Evolutionary conservation across 2,888 invertebrate species (phyloP).

Genomic region (Papilio gigon): DNA sequence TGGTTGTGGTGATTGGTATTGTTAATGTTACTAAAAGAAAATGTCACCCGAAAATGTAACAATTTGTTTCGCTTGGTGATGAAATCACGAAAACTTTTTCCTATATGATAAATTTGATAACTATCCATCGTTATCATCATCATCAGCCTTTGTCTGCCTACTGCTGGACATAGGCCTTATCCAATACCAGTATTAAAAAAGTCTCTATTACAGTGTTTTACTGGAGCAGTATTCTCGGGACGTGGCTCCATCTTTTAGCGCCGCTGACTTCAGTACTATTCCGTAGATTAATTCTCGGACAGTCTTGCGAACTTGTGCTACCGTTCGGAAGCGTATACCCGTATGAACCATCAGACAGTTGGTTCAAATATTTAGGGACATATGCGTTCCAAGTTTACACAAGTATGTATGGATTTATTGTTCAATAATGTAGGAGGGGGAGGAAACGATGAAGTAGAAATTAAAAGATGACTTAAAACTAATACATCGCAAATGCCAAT

Average conservation of each 20-base stretch:
- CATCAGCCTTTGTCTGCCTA: too few relatives aligned
- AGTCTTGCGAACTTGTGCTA: conserved; percentile 52
- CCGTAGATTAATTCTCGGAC: conserved; percentile 50
- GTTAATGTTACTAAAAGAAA: too few relatives aligned
- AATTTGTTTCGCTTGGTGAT: too few relatives aligned
- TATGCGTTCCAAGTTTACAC: conserved; percentile 59
- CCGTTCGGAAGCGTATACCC: conserved; percentile 60
- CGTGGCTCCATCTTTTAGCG: conserved; percentile 54
- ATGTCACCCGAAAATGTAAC: too few relatives aligned
- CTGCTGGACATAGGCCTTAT: too few relatives aligned
- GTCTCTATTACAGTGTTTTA: conserved; percentile 54
- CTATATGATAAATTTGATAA: too few relatives aligned
- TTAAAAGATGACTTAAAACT: background rate
- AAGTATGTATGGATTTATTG: conserved; percentile 48
- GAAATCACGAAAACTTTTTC: too few relatives aligned
- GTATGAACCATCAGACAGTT: conserved; percentile 55
- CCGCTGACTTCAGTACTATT: conserved; percentile 54
- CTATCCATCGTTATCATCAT: too few relatives aligned
- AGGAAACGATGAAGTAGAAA: background rate
- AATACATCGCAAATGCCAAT: too few relatives aligned
- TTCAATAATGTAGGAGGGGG: background rate
- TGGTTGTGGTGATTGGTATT: too few relatives aligned
- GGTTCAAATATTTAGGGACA: conserved; percentile 55
- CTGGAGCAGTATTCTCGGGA: conserved; percentile 54
- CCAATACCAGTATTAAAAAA: too few relatives aligned